These are phyloP conservation scores for Carettochelys insculpta DNA, from an alignment of 2,113 vertebrate genomes.

Conservation along the genomic window DNA sequence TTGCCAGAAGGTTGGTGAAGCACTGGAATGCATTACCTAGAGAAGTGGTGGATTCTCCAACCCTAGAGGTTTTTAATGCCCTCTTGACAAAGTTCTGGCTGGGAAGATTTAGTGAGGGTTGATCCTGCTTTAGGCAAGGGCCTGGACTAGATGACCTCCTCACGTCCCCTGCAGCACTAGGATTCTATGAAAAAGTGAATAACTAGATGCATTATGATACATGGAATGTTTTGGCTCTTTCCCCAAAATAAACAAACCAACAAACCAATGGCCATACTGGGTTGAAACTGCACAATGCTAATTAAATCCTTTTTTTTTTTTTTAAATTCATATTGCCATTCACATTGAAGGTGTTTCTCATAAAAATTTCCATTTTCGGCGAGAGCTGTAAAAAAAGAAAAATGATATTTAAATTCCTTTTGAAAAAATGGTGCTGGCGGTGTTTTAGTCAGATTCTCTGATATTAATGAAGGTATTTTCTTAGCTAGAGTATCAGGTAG, in stretches of 20 bases:
- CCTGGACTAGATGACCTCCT: no score
- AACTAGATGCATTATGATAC: background rate
- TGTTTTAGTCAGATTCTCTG: background rate
- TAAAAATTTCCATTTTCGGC: background rate
- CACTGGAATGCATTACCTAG: no score
- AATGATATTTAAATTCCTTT: background rate
- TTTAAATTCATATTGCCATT: background rate
- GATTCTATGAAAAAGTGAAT: background rate
- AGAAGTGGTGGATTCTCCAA: no score
- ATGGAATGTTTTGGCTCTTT: background rate
- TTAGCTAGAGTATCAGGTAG: no score
- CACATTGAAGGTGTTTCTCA: background rate
- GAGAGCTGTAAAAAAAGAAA: background rate
- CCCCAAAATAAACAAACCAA: background rate
- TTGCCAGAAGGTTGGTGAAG: no score
- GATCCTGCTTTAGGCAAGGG: no score
- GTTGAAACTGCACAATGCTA: background rate
- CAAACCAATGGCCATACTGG: background rate
- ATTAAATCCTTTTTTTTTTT: slow-evolving; percentile 9
- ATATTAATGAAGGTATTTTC: background rate
- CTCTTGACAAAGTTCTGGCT: no score
- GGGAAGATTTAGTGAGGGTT: no score
- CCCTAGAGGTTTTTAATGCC: no score
- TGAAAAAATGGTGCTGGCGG: background rate
- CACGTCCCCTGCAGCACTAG: no score